Evolutionary conservation across 1,140 invertebrate species (phyloP), one percentile per base, ranked within the genome.

Genomic region (Andrena cerasifolii): DNA sequence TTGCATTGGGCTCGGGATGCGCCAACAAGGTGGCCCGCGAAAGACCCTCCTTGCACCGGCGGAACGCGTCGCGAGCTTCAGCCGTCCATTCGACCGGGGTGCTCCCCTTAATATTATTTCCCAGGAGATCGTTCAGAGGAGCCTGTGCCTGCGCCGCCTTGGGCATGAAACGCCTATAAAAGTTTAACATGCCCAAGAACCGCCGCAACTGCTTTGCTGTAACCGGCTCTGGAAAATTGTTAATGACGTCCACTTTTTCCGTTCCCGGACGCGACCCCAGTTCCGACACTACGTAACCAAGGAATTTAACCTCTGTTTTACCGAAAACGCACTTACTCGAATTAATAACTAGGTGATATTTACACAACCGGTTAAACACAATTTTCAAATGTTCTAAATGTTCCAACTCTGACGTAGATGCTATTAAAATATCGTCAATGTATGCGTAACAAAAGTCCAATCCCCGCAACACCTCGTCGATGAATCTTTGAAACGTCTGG

Each of bases 401-500:
- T 66, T 87, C 68, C n/a, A 67, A 47, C 18, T 58, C 31, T 6
- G 51, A n/a, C n/a, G n/a, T n/a, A n/a, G n/a, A n/a, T n/a, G n/a
- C n/a, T n/a, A n/a, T n/a, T n/a, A n/a, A n/a, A 49, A n/a, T n/a
- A n/a, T n/a, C n/a, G n/a, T n/a, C n/a, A n/a, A n/a, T n/a, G n/a
- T n/a, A n/a, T n/a, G n/a, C n/a, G n/a, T n/a, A n/a, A n/a, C n/a
- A n/a, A n/a, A n/a, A n/a, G n/a, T n/a, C n/a, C n/a, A n/a, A n/a
- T n/a, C n/a, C n/a, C n/a, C n/a, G n/a, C n/a, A n/a, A n/a, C n/a
- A n/a, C n/a, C n/a, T n/a, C 6, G 18, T 24, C n/a, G n/a, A 18
- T 80, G 81, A 8, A 78, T 73, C n/a, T 86, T 58, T 10, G 86
- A 47, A 68, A 85, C 66, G 31, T 86, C 79, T n/a, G n/a, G n/a